Evolutionary conservation across 2,113 vertebrate genomes (phyloP).

Genomic region (Montifringilla adamsi): DNA sequence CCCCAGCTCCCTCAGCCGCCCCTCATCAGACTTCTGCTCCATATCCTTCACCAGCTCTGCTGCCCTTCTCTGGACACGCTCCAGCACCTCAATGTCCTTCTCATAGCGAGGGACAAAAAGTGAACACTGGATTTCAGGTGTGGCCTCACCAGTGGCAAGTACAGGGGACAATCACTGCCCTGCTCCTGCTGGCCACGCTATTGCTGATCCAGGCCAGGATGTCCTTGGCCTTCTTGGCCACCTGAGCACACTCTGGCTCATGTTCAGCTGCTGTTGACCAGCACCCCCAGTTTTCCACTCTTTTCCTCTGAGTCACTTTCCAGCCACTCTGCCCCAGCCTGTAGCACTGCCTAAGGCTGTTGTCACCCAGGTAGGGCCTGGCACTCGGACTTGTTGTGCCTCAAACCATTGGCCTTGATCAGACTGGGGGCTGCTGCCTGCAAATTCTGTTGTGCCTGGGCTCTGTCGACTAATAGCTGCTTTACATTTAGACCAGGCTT

Average conservation of each 20-base stretch:
- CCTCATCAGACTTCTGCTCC: background rate
- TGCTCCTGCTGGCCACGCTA: background rate
- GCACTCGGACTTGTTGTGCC: background rate
- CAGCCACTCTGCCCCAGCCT: background rate
- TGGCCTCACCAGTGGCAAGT: background rate
- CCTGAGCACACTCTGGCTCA: background rate
- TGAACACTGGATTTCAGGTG: background rate
- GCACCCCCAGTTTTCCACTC: background rate
- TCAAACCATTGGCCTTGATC: background rate
- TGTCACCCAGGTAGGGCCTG: background rate
- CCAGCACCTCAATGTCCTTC: background rate
- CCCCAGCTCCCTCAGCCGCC: background rate
- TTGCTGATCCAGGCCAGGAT: background rate
- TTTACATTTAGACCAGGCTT: background rate
- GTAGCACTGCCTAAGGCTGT: accelerated
- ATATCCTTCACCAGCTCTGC: accelerated
- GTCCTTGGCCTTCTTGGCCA: background rate
- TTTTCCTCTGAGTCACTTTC: background rate
- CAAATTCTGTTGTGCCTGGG: background rate
- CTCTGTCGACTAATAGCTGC: accelerated
- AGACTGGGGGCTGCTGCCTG: background rate
- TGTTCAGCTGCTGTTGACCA: background rate
- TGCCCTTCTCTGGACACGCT: background rate
- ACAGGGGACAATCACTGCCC: background rate
- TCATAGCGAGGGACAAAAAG: background rate